Evolutionary conservation across 2,113 vertebrate species (phyloP).

Genomic region (Dolichotis patagonum): DNA sequence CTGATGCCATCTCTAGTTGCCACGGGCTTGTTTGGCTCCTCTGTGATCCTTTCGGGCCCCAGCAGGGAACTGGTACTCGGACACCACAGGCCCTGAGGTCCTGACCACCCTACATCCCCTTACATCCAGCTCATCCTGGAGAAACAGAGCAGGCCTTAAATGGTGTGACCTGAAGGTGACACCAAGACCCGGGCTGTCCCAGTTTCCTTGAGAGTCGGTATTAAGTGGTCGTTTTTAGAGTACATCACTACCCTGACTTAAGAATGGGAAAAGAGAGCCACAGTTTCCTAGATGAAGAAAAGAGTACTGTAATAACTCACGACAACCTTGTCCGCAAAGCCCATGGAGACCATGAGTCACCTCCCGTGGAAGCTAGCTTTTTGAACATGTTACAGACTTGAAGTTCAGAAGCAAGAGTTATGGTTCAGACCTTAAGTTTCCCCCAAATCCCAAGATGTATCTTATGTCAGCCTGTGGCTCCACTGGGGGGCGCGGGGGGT

Average conservation of each 20-base stretch:
- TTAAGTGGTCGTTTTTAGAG: neutral
- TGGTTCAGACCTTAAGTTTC: neutral
- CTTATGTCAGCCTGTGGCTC: neutral
- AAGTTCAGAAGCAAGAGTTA: neutral
- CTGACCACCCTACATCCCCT: neutral
- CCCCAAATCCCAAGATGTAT: neutral
- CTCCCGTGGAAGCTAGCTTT: rapidly evolving
- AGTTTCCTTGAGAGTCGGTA: neutral
- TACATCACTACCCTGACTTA: no score
- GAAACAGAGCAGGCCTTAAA: neutral
- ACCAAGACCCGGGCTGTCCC: neutral
- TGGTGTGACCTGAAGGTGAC: no score
- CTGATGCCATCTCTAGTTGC: neutral
- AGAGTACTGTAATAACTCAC: neutral
- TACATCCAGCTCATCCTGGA: neutral
- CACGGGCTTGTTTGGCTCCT: neutral
- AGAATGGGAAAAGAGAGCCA: neutral
- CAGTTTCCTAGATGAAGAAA: neutral
- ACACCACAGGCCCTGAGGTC: neutral
- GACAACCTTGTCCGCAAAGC: no score
- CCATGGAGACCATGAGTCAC: neutral
- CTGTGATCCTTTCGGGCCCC: neutral
- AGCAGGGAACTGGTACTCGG: neutral
- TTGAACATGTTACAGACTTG: no score
- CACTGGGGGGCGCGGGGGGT: neutral